phyloP scores from a whole-genome alignment of 2,113 vertebrate genomes.

The Theristicus caerulescens region DNA sequence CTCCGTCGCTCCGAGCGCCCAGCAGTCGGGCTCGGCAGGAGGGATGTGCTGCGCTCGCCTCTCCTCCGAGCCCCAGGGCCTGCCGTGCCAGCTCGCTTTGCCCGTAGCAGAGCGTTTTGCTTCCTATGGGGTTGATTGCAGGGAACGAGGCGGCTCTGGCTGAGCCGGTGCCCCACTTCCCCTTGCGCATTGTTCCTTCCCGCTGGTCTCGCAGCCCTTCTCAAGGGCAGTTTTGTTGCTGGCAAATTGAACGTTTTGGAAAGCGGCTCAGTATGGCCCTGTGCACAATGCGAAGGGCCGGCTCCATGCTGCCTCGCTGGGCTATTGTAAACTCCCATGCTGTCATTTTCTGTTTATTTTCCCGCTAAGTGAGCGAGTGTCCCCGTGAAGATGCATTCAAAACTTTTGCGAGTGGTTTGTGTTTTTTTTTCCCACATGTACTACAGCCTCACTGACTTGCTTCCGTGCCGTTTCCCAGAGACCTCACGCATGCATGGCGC shows the following conservation, averaged over 20 bases:
- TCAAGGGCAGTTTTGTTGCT: background rate
- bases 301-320: background rate
- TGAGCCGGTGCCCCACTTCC: background rate
- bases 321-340: background rate
- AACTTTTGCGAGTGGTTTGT: background rate
- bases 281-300: background rate
- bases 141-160: background rate
- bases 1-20: background rate
- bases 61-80: background rate
- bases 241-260: background rate
- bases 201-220: background rate
- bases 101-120: background rate
- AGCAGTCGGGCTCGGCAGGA: background rate
- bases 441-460: background rate
- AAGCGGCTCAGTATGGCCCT: rapidly evolving
- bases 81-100: background rate
- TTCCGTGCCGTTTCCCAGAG: background rate
- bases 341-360: background rate
- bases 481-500: background rate
- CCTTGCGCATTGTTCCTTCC: background rate
- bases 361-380: background rate
- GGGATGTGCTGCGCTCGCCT: rapidly evolving
- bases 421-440: background rate
- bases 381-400: background rate
- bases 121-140: background rate